These are phyloP conservation scores for Tridacna crocea DNA, from an alignment of 2,888 invertebrate species.

Conservation along the genomic window DNA sequence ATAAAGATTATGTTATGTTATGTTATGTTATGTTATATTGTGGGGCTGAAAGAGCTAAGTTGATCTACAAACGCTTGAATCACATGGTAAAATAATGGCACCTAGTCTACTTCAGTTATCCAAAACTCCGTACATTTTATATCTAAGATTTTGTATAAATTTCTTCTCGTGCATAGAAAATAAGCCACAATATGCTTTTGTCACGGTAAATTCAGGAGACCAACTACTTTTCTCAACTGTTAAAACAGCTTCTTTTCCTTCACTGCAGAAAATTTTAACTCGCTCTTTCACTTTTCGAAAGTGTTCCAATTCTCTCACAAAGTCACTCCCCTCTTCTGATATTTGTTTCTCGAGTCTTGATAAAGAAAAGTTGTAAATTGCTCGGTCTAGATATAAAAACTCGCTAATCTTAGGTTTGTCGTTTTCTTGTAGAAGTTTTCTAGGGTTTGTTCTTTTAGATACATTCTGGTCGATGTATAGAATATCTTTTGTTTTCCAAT, in stretches of 20 bases:
- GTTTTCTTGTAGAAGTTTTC: constrained; percentile 34
- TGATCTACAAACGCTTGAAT: neutral
- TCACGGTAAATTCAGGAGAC: constrained; percentile 31
- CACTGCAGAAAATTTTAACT: constrained; percentile 37
- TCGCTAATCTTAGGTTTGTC: constrained; percentile 31
- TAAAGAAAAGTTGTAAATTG: constrained; percentile 50
- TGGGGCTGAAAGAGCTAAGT: neutral
- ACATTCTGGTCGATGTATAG: constrained; percentile 55
- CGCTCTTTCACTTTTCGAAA: constrained; percentile 36
- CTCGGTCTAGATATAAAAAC: constrained; percentile 49
- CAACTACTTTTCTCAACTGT: constrained; percentile 29
- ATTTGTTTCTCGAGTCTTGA: constrained; percentile 39
- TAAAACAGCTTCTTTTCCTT: constrained; percentile 6
- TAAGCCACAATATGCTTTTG: constrained; percentile 43
- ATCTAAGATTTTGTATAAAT: constrained; percentile 45
- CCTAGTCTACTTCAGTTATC: constrained; percentile 31
- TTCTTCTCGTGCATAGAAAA: constrained; percentile 52
- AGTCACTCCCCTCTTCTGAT: constrained; percentile 40
- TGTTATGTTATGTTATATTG: neutral
- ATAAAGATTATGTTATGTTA: too few species aligned
- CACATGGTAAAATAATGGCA: neutral
- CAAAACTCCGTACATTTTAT: constrained; percentile 44
- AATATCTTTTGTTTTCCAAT: constrained; percentile 62
- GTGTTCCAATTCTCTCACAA: constrained; percentile 36
- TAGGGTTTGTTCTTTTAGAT: constrained; percentile 32